Conservation (phyloP, 1,140 invertebrate genomes). For the Plodia interpunctella region DNA sequence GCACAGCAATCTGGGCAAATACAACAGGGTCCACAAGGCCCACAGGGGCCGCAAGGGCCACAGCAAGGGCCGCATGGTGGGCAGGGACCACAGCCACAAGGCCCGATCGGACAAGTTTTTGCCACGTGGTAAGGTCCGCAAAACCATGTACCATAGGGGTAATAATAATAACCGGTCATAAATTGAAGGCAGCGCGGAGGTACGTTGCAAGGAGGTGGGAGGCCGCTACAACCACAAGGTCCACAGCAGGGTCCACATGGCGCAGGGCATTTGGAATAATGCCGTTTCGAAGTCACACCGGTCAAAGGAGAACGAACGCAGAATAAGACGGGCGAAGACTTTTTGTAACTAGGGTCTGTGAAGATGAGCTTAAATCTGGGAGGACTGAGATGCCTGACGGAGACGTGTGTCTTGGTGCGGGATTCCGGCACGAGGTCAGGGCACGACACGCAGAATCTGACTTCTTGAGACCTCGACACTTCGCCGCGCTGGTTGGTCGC, state of each 20-base stretch:
- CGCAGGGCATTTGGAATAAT: constrained; percentile 28
- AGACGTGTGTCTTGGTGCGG: constrained; percentile 6
- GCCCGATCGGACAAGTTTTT: constrained; percentile 38
- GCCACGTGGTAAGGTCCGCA: constrained; percentile 59
- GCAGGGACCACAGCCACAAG: constrained; percentile 36
- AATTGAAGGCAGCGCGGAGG: constrained; percentile 57
- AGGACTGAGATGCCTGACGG: constrained; percentile 18
- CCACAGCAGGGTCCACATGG: constrained; percentile 81
- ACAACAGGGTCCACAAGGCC: constrained; percentile 14
- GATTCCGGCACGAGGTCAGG: constrained; percentile 26
- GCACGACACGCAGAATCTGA: constrained; percentile 29
- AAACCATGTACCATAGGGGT: constrained; percentile 65
- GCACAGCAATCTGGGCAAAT: not conserved
- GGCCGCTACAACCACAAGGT: constrained; percentile 67
- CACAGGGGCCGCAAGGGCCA: constrained; percentile 27
- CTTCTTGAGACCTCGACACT: not conserved
- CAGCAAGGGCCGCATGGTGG: constrained; percentile 37
- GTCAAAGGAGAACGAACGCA: not conserved
- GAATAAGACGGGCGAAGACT: not conserved
- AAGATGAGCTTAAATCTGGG: constrained; percentile 17
- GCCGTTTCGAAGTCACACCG: constrained; percentile 12
- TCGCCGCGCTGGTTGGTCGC: not conserved
- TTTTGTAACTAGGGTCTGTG: constrained; percentile 8
- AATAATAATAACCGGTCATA: constrained; percentile 69
- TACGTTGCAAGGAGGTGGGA: constrained; percentile 64